phyloP scores from a whole-genome alignment of 2,888 invertebrate species.

The Marasmarcha lunaedactyla region DNA sequence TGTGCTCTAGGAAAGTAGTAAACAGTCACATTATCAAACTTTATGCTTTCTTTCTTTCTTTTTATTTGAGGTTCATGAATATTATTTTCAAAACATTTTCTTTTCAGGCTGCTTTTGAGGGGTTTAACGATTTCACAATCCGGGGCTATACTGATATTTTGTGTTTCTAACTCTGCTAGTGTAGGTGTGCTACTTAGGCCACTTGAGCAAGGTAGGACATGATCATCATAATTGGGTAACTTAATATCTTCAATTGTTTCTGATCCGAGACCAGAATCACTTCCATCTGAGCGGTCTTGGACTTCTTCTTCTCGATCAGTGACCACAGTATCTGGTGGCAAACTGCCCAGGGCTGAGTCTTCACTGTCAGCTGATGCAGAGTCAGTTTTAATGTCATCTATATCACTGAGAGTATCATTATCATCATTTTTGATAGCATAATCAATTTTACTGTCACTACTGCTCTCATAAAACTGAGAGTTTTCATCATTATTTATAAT shows the following conservation, averaged over 20 bases:
- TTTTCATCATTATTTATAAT: constrained; percentile 41
- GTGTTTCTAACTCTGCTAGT: constrained; percentile 10
- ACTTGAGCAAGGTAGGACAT: constrained; percentile 29
- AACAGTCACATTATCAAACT: constrained; percentile 92
- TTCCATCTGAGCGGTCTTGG: constrained; percentile 82
- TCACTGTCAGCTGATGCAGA: constrained; percentile 70
- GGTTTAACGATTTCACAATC: constrained; percentile 18
- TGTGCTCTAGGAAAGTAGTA: constrained; percentile 95
- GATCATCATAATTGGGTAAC: constrained; percentile 38
- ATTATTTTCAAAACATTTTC: constrained; percentile 58
- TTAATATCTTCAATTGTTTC: constrained; percentile 75
- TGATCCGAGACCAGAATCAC: constrained; percentile 85
- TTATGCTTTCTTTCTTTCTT: constrained; percentile 84
- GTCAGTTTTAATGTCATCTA: constrained; percentile 64
- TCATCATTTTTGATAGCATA: constrained; percentile 61
- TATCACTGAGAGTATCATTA: constrained; percentile 63
- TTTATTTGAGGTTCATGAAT: constrained; percentile 59
- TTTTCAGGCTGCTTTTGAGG: constrained; percentile 76
- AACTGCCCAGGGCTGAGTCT: constrained; percentile 73
- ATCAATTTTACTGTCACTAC: constrained; percentile 63
- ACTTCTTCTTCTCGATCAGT: constrained; percentile 70
- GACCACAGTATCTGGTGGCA: constrained; percentile 55
- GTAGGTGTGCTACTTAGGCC: constrained; percentile 12
- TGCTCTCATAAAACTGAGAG: constrained; percentile 66
- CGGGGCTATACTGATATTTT: background rate